These are phyloP conservation scores for Panonychus citri DNA, from an alignment of 1,140 invertebrate species.

Conservation along the genomic window DNA sequence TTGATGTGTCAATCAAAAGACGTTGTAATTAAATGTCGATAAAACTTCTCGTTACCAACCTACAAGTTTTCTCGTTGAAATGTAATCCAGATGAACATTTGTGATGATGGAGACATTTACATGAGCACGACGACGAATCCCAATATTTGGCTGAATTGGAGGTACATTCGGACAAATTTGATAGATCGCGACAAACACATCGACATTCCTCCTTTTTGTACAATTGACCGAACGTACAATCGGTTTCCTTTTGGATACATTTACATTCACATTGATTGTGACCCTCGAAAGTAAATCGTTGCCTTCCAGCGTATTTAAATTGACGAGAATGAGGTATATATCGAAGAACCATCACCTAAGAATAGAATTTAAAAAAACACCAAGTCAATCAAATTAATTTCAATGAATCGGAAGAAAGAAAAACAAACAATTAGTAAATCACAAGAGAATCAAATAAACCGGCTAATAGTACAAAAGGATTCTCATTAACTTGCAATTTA, in stretches of 20 bases:
- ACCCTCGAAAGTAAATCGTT: not conserved
- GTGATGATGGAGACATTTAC: not conserved
- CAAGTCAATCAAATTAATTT: not conserved
- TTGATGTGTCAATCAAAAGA: too few species aligned
- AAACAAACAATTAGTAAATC: too few species aligned
- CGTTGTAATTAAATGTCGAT: too few species aligned
- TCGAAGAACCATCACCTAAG: not conserved
- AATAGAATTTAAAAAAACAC: not conserved
- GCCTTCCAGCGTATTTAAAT: not conserved
- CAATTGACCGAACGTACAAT: not conserved
- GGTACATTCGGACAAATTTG: not conserved
- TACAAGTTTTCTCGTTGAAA: conserved; percentile 4
- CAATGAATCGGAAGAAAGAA: too few species aligned
- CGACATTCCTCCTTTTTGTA: conserved; percentile 3
- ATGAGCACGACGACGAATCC: not conserved
- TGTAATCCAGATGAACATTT: not conserved
- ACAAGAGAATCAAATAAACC: too few species aligned
- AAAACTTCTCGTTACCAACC: not conserved
- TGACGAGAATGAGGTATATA: not conserved
- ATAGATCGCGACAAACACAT: conserved; percentile 6
- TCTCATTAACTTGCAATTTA: too few species aligned
- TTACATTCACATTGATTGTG: conserved; percentile 8
- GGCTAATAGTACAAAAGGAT: too few species aligned
- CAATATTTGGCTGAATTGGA: not conserved
- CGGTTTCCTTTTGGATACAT: conserved; percentile 3